phyloP scores from a whole-genome alignment of 2,888 invertebrate genomes.

The Gastrophysa polygoni region DNA sequence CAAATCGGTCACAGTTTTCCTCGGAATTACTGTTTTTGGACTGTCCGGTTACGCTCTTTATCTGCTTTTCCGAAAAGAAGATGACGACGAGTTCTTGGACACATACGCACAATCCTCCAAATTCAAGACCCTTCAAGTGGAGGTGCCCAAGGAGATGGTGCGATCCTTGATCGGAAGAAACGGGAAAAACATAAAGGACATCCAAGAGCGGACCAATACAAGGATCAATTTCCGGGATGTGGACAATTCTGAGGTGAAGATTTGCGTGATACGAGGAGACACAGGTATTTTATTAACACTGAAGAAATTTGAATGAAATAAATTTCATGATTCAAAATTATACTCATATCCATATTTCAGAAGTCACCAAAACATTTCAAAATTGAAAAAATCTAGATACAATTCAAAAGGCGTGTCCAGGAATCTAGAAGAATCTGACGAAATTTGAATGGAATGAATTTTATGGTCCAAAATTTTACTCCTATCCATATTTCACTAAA shows the following conservation, averaged over 20 bases:
- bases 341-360: too few relatives aligned
- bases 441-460: too few relatives aligned
- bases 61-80: constrained; percentile 69
- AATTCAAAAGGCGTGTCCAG: too few relatives aligned
- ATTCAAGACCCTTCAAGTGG: constrained; percentile 63
- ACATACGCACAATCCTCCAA: constrained; percentile 47
- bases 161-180: constrained; percentile 74
- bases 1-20: constrained; percentile 59
- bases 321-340: too few relatives aligned
- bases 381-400: too few relatives aligned
- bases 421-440: too few relatives aligned
- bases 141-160: constrained; percentile 68
- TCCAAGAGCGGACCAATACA: constrained; percentile 76
- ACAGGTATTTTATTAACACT: too few relatives aligned
- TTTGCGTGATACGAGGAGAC: constrained; percentile 75
- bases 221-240: constrained; percentile 63
- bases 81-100: constrained; percentile 60
- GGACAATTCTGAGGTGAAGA: constrained; percentile 63
- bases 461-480: too few relatives aligned
- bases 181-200: constrained; percentile 76
- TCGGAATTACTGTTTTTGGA: constrained; percentile 73
- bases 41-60: constrained; percentile 73
- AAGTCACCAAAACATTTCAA: too few relatives aligned
- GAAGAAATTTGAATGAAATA: too few relatives aligned
- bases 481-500: too few relatives aligned